Conservation (phyloP, 2,113 vertebrate species). For the Raja brachyura region DNA sequence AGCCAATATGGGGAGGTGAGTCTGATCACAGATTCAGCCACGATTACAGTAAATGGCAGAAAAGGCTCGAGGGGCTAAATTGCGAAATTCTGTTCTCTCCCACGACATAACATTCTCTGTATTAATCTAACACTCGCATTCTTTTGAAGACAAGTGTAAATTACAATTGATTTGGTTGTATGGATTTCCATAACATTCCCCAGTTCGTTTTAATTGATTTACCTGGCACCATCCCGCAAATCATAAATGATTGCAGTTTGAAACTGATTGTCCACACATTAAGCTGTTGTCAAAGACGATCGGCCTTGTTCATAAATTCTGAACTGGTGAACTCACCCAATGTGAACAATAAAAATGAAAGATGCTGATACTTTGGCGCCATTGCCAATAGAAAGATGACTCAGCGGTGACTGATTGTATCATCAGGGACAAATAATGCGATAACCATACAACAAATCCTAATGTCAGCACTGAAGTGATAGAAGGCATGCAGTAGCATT, state of each 20-base stretch:
- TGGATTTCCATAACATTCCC: neutral
- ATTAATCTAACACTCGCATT: neutral
- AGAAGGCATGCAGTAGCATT: neutral
- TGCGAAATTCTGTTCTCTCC: too few relatives aligned
- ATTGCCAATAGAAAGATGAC: slow-evolving; percentile 9
- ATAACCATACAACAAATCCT: neutral
- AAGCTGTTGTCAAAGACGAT: neutral
- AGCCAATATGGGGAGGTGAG: too few relatives aligned
- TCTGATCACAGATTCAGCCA: too few relatives aligned
- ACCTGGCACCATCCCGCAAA: neutral
- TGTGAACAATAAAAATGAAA: slow-evolving; percentile 29
- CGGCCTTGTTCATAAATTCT: slow-evolving; percentile 19
- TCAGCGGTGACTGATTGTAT: slow-evolving; percentile 16
- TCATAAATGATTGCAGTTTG: slow-evolving; percentile 1
- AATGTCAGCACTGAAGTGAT: neutral
- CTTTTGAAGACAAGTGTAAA: slow-evolving; percentile 11
- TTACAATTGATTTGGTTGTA: slow-evolving; percentile 1
- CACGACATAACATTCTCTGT: neutral
- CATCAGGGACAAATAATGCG: slow-evolving; percentile 6
- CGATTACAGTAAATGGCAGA: too few relatives aligned
- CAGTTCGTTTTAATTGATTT: slow-evolving; percentile 16
- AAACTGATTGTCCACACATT: slow-evolving; percentile 32
- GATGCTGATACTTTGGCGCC: neutral
- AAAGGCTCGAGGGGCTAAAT: too few relatives aligned
- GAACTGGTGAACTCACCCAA: slow-evolving; percentile 25